phyloP scores from a whole-genome alignment of 2,888 invertebrate genomes.

The Stenoptilia bipunctidactyla region DNA sequence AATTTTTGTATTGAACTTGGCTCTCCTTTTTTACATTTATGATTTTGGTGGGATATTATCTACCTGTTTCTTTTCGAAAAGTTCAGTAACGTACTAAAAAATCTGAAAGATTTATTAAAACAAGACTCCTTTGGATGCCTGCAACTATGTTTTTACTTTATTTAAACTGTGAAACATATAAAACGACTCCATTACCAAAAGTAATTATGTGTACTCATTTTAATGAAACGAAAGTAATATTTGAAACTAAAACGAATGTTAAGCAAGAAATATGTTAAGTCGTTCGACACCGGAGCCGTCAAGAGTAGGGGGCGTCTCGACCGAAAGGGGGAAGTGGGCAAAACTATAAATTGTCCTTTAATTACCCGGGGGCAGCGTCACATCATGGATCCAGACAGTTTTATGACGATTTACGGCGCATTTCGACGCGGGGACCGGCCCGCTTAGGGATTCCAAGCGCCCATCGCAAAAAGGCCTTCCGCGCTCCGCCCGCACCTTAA shows the following conservation, averaged over 20 bases:
- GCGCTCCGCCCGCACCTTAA: constrained; percentile 11
- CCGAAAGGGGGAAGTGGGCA: constrained; percentile 38
- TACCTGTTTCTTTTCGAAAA: too few relatives aligned
- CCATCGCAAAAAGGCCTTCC: constrained; percentile 28
- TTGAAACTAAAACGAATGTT: background rate
- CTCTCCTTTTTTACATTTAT: too few relatives aligned
- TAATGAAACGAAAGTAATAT: too few relatives aligned
- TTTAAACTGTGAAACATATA: too few relatives aligned
- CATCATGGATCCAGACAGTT: constrained; percentile 81
- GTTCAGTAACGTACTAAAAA: too few relatives aligned
- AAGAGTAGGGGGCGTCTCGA: constrained; percentile 17
- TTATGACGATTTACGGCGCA: constrained; percentile 75
- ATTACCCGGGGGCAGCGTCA: constrained; percentile 75
- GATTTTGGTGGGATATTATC: too few relatives aligned
- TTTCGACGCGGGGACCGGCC: constrained; percentile 63
- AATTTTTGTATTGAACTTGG: too few relatives aligned
- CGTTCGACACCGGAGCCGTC: background rate
- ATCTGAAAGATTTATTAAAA: too few relatives aligned
- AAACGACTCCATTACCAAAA: too few relatives aligned
- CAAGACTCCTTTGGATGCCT: too few relatives aligned
- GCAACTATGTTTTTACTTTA: too few relatives aligned
- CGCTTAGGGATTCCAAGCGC: constrained; percentile 49
- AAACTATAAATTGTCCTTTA: constrained; percentile 73
- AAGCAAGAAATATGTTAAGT: background rate
- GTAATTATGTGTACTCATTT: too few relatives aligned